phyloP scores from a whole-genome alignment of 2,113 vertebrate species.

The Potamarius usumacintae region DNA sequence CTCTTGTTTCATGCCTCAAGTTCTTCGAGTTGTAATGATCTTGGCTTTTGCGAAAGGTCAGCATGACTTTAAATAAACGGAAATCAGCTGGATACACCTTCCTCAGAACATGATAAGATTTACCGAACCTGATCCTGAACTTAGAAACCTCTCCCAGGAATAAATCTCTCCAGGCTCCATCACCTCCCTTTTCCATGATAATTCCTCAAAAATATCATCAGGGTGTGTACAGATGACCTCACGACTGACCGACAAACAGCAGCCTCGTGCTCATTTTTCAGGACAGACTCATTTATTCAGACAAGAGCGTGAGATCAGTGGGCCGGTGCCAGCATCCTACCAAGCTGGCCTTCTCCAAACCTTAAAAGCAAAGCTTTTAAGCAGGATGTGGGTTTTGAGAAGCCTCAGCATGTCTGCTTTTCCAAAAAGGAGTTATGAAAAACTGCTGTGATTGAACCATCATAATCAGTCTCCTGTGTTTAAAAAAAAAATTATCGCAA shows the following conservation, averaged over 20 bases:
- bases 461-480: conserved; percentile 52
- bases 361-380: conserved; percentile 41
- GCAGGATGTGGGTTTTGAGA: conserved; percentile 63
- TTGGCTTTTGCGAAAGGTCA: conserved; percentile 26
- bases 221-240: conserved; percentile 3
- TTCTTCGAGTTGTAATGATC: conserved; percentile 38
- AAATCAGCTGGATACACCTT: conserved; percentile 4
- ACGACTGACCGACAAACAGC: neutral
- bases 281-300: conserved; percentile 41
- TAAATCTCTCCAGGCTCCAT: neutral
- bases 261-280: conserved; percentile 1
- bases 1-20: conserved; percentile 34
- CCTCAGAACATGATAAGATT: conserved; percentile 10
- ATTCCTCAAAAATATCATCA: neutral
- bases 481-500: conserved; percentile 33
- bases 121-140: neutral
- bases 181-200: neutral
- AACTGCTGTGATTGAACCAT: conserved; percentile 58
- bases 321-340: conserved; percentile 13
- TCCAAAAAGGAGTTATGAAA: conserved; percentile 49
- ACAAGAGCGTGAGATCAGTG: conserved; percentile 33
- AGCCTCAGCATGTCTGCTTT: conserved; percentile 45
- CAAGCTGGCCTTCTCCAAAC: conserved; percentile 34
- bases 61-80: neutral
- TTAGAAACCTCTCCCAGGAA: neutral